Conservation (phyloP, 2,888 invertebrate genomes). For the Altica lythri region DNA sequence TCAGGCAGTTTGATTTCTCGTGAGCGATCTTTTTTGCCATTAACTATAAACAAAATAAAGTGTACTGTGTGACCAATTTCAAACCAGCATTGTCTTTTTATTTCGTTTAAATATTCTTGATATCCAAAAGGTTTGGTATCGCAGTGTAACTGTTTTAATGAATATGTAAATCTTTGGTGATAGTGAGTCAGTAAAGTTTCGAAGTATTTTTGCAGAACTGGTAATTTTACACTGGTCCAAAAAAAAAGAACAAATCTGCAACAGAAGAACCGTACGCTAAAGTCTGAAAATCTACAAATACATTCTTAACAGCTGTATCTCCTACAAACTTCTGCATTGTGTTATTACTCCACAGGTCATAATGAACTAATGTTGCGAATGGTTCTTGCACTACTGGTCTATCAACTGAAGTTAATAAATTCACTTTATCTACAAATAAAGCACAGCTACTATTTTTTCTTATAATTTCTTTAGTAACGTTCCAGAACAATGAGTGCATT, state of each 20-base stretch:
- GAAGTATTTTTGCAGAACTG: conserved; percentile 53
- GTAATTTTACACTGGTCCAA: conserved; percentile 58
- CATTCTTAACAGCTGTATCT: conserved; percentile 45
- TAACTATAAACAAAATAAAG: conserved; percentile 3
- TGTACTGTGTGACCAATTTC: conserved; percentile 10
- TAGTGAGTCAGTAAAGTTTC: conserved; percentile 59
- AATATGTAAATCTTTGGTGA: conserved; percentile 56
- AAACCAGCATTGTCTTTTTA: conserved; percentile 38
- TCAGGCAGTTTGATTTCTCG: not conserved
- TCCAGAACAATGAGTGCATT: not conserved
- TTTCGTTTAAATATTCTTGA: conserved; percentile 52
- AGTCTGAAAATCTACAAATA: conserved; percentile 64
- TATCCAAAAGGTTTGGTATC: conserved; percentile 51
- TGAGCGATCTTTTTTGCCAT: not conserved
- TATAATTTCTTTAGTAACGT: not conserved
- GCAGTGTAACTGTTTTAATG: conserved; percentile 48
- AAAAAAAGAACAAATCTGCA: conserved; percentile 62
- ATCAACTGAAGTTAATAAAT: conserved; percentile 3
- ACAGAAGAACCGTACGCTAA: conserved; percentile 59
- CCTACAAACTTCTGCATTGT: conserved; percentile 57
- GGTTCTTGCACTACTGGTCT: conserved; percentile 23
- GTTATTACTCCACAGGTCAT: conserved; percentile 66
- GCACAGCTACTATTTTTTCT: conserved; percentile 4
- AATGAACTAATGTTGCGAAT: conserved; percentile 61
- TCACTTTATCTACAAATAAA: not conserved